Conservation (phyloP, 1,140 invertebrate species). For the Conus betulinus region DNA sequence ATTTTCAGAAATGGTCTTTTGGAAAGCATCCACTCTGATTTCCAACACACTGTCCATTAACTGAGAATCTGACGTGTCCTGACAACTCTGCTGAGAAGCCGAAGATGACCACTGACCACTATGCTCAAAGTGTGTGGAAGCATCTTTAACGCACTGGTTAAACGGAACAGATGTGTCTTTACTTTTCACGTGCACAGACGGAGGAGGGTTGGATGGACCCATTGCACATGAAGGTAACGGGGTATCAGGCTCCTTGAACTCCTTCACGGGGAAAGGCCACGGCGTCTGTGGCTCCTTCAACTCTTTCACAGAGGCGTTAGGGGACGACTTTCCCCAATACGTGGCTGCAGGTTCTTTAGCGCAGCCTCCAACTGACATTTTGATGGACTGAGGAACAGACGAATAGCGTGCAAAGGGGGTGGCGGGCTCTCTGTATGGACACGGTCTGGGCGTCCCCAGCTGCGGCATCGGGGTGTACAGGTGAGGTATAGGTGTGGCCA, state of each 20-base stretch:
- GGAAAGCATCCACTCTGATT: background rate
- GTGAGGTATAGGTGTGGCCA: background rate
- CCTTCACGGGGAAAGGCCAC: background rate
- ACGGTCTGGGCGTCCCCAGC: background rate
- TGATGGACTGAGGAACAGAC: conserved; percentile 7
- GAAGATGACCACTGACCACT: background rate
- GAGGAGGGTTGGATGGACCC: background rate
- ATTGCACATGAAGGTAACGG: background rate
- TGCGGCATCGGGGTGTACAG: background rate
- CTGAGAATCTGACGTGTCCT: background rate
- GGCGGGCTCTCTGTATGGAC: background rate
- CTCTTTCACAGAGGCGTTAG: background rate
- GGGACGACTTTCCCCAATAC: background rate
- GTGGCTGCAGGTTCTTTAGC: background rate
- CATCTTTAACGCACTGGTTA: background rate
- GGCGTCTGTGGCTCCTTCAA: background rate
- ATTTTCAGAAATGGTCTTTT: conserved; percentile 1
- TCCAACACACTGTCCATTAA: background rate
- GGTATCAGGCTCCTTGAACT: background rate
- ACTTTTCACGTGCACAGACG: background rate
- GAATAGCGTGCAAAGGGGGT: conserved; percentile 16
- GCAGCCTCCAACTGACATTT: background rate
- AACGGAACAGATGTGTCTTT: background rate
- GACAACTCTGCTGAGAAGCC: background rate
- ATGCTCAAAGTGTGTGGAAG: background rate